phyloP scores from a whole-genome alignment of 2,888 invertebrate species.

The Dryadula phaetusa region DNA sequence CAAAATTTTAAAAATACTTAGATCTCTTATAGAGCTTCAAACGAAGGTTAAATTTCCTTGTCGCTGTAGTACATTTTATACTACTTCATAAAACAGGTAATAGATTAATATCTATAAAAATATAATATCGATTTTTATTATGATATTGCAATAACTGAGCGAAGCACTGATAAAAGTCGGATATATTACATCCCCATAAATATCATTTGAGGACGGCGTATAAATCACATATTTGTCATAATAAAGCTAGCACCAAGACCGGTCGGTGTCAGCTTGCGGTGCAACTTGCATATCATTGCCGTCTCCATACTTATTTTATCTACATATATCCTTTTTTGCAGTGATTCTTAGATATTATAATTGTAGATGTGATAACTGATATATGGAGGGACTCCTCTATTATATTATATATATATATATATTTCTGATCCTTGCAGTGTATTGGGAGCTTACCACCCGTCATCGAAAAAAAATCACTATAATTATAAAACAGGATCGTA shows the following conservation, averaged over 20 bases:
- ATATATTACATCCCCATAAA: constrained; percentile 43
- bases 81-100: neutral
- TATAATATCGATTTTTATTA: constrained; percentile 7
- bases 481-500: too few relatives aligned
- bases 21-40: too few relatives aligned
- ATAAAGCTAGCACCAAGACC: constrained; percentile 49
- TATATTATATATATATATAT: too few relatives aligned
- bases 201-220: constrained; percentile 42
- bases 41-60: too few relatives aligned
- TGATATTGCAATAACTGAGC: constrained; percentile 19
- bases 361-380: too few relatives aligned
- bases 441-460: too few relatives aligned
- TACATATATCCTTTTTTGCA: constrained; percentile 8
- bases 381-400: too few relatives aligned
- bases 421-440: too few relatives aligned
- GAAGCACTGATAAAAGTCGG: constrained; percentile 35
- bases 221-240: constrained; percentile 50
- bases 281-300: constrained; percentile 33
- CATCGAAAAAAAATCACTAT: too few relatives aligned
- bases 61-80: too few relatives aligned
- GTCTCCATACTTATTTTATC: constrained; percentile 23
- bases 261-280: constrained; percentile 44
- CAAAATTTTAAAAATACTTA: too few relatives aligned
- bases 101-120: neutral
- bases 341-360: neutral